Base-by-base conservation (phyloP, 2,113 vertebrate species). In the Nothoprocta perdicaria region DNA sequence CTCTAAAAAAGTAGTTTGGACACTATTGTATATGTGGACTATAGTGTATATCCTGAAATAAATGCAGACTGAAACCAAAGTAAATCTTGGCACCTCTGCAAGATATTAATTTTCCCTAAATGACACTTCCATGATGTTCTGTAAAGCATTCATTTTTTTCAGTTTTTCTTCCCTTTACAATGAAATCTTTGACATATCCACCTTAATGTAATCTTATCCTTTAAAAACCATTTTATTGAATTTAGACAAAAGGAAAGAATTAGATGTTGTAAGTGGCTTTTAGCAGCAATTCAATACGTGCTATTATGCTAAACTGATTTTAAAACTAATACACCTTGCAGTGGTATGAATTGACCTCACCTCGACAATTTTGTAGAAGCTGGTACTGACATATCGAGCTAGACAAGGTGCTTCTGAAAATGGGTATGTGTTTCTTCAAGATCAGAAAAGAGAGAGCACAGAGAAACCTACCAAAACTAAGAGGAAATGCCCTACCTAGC, bases 351-450 rank as follows among this genome's bases (percentile, higher is more conserved):
- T 1, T 48, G 43, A 80, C 81, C 46, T 92, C 29, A 7, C 73
- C 33, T 40, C 38, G 73, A 87, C n/a, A 71, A 35, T 72, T 92
- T 76, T 40, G 62, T 62, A 91, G 86, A 85, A 91, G 38, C 50
- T 76, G 63, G 40, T 84, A 75, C 41, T 92, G 52, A 62, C 68
- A 46, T 63, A 76, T 41, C 90, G 55, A 90, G 69, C 73, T 93
- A 80, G 95, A 93, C 38, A 94, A 86, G 29, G 40, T 66, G 26
- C 29, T 86, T 89, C 86, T 92, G 72, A 84, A 86, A 91, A 94
- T 92, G 68, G 1, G 41, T 73, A 66, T 74, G 53, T 43, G 53
- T 90, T 68, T 10, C n/a, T 63, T 53, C 19, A 87, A 58, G 29
- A 31, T 12, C 76, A 31, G 65, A 76, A 73, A 17, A 40, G 76